Conservation (phyloP, 2,888 invertebrate species). For the Xestia ashworthii region DNA sequence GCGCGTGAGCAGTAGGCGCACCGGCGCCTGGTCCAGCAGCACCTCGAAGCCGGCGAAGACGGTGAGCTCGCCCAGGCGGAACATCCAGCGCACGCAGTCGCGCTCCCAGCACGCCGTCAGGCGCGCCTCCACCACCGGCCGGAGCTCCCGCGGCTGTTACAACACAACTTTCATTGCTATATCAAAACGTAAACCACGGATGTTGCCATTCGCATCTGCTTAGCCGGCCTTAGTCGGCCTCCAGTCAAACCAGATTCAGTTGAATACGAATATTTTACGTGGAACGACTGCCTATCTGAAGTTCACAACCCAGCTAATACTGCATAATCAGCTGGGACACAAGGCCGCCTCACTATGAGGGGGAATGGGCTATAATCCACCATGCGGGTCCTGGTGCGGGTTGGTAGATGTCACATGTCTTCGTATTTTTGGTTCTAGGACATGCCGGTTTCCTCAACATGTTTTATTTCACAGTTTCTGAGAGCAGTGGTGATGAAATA, state of each 20-base stretch:
- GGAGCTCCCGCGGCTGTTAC: slow-evolving; percentile 67
- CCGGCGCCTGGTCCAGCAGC: slow-evolving; percentile 71
- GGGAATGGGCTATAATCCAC: too few species aligned
- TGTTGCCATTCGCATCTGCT: background rate
- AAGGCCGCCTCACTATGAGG: too few species aligned
- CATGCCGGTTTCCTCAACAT: too few species aligned
- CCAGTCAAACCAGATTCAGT: background rate
- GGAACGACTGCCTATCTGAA: background rate
- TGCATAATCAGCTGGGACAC: background rate
- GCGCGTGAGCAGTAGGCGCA: slow-evolving; percentile 80
- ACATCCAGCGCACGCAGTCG: slow-evolving; percentile 85
- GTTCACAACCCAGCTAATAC: background rate
- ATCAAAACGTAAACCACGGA: background rate
- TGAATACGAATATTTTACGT: background rate
- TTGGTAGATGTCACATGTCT: too few species aligned
- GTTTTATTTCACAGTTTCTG: too few species aligned
- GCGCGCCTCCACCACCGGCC: slow-evolving; percentile 28
- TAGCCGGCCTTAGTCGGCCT: background rate
- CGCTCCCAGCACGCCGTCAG: slow-evolving; percentile 77
- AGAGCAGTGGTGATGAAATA: too few species aligned
- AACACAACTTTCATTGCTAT: background rate
- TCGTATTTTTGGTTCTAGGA: too few species aligned
- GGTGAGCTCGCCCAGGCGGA: slow-evolving; percentile 79
- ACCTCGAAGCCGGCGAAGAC: slow-evolving; percentile 80
- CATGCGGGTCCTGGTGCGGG: too few species aligned